Conservation (phyloP, 2,797 vertebrate species). For the Iguana delicatissima region DNA sequence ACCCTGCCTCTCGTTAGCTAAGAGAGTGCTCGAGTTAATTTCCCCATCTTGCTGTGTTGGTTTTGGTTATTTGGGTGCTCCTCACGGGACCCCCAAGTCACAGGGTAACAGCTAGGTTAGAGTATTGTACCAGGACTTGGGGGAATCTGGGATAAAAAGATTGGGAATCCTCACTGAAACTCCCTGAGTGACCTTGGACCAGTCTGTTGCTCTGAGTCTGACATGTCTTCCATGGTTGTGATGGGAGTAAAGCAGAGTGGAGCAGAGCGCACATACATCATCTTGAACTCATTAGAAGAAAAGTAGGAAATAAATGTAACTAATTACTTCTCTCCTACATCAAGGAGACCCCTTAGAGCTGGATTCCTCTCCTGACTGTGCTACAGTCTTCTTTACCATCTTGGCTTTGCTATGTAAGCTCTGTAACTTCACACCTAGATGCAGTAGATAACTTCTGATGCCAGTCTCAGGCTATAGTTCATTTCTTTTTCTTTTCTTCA, state of each 20-base stretch:
- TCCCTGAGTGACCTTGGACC: not conserved
- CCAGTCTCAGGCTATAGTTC: not conserved
- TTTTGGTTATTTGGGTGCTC: no score
- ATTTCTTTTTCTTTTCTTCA: not conserved
- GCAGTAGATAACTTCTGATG: not conserved
- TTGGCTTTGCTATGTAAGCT: not conserved
- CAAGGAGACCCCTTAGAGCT: not conserved
- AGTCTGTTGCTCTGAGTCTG: not conserved
- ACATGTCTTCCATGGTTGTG: not conserved
- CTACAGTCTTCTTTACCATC: rapidly evolving
- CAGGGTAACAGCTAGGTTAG: no score
- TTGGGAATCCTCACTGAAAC: no score
- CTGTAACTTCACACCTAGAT: not conserved
- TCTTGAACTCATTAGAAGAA: not conserved
- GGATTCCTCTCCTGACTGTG: not conserved
- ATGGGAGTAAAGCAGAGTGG: not conserved
- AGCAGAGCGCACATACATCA: not conserved
- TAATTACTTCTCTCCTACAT: not conserved
- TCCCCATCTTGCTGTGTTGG: no score
- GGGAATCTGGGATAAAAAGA: no score
- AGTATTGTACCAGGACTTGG: not conserved
- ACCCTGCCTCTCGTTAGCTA: no score
- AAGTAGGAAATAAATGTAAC: not conserved
- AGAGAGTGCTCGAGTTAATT: no score
- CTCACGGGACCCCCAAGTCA: no score